phyloP scores from a whole-genome alignment of 2,888 invertebrate species.

The Meta bourneti region DNA sequence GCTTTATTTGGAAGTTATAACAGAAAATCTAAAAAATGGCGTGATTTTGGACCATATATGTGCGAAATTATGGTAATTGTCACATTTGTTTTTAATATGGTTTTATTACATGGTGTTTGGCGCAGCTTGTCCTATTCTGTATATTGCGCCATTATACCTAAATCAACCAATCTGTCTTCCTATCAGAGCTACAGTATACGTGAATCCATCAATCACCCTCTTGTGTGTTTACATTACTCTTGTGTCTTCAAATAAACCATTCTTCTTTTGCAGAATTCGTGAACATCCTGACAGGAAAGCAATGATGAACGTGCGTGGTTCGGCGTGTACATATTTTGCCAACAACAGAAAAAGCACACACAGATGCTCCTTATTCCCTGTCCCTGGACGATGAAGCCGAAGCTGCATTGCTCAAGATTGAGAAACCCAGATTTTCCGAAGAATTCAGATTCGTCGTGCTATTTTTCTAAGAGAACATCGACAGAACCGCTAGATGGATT shows the following conservation, averaged over 20 bases:
- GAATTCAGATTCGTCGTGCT: conserved; percentile 31
- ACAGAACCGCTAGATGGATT: not conserved
- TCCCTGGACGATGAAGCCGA: conserved; percentile 26
- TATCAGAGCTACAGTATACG: too few species aligned
- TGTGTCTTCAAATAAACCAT: not conserved
- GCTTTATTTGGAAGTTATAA: too few species aligned
- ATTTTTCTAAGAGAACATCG: conserved; percentile 44
- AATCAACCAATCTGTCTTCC: too few species aligned
- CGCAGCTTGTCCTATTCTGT: too few species aligned
- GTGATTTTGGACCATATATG: too few species aligned
- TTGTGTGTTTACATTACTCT: too few species aligned
- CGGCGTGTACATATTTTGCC: conserved; percentile 65
- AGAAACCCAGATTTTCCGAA: conserved; percentile 32
- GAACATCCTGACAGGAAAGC: conserved; percentile 91
- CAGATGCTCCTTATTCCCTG: conserved; percentile 25
- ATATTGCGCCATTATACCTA: too few species aligned
- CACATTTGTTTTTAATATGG: too few species aligned
- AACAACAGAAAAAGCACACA: conserved; percentile 25
- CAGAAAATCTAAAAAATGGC: too few species aligned
- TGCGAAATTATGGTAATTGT: too few species aligned
- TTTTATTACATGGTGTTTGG: too few species aligned
- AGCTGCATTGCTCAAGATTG: conserved; percentile 32
- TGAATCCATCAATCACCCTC: too few species aligned
- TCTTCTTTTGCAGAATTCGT: conserved; percentile 87
- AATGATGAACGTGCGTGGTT: conserved; percentile 79